phyloP scores from a whole-genome alignment of 2,888 invertebrate genomes.

The Ametastegia equiseti region DNA sequence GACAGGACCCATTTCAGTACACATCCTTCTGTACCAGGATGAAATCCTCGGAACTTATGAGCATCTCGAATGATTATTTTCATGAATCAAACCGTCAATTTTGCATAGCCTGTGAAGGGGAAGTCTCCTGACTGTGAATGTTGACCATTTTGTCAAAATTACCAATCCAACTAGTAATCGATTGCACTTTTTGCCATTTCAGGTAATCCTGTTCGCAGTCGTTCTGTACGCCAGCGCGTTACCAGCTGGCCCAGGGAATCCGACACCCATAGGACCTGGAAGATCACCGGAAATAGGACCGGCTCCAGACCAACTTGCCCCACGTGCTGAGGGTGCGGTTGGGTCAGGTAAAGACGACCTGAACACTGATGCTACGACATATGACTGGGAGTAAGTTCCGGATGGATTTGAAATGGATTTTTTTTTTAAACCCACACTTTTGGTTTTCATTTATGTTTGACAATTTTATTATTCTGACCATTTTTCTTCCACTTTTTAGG shows the following conservation, averaged over 20 bases:
- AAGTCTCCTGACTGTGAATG: neutral
- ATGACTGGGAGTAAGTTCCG: neutral
- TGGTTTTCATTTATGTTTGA: neutral
- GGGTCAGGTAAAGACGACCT: neutral
- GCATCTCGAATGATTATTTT: neutral
- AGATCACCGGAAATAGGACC: neutral
- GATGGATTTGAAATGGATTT: neutral
- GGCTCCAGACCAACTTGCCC: neutral
- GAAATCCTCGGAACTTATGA: neutral
- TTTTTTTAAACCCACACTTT: neutral
- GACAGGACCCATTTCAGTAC: too few relatives aligned
- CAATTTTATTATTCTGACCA: neutral
- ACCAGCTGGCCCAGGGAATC: neutral
- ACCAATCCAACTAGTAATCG: neutral
- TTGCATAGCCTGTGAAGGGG: neutral
- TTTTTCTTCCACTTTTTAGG: too few relatives aligned
- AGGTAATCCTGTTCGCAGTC: slow-evolving; percentile 19
- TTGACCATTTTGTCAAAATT: neutral
- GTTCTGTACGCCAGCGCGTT: neutral
- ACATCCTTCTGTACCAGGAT: neutral
- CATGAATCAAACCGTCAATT: neutral
- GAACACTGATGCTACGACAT: neutral
- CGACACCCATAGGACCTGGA: neutral
- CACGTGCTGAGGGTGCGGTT: neutral
- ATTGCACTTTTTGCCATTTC: neutral